Conservation (phyloP, 2,797 vertebrate species). For the Anolis apletophallus region DNA sequence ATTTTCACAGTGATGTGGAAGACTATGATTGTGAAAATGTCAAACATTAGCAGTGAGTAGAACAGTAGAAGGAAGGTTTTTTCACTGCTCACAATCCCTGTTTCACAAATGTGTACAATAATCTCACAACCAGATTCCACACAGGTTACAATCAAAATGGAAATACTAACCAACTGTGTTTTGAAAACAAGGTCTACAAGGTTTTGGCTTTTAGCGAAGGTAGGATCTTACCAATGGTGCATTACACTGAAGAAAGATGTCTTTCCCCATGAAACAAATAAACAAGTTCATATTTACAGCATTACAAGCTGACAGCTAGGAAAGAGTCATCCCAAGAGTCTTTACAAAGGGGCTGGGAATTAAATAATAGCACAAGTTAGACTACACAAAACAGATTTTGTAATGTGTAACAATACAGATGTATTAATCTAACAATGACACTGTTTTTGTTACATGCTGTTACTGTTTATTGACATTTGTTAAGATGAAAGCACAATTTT, state of each 20-base stretch:
- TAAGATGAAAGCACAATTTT: neutral
- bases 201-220: neutral
- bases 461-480: neutral
- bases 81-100: neutral
- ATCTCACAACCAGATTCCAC: neutral
- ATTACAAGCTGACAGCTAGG: neutral
- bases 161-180: neutral
- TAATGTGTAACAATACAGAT: neutral
- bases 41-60: neutral
- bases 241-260: neutral
- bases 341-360: neutral
- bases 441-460: neutral
- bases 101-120: neutral
- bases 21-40: neutral
- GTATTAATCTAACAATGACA: neutral
- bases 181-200: neutral
- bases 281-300: neutral
- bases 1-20: neutral
- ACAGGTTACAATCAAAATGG: neutral
- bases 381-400: neutral
- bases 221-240: neutral
- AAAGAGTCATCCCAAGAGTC: neutral
- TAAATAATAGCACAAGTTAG: neutral
- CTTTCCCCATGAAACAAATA: neutral
- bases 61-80: too few species aligned